Percentiles rank a stretch among this genome's conserved stretches.
These are phyloP conservation scores for Siniperca undulata DNA, from an alignment of 2,797 vertebrate species.

Conservation along the genomic window DNA sequence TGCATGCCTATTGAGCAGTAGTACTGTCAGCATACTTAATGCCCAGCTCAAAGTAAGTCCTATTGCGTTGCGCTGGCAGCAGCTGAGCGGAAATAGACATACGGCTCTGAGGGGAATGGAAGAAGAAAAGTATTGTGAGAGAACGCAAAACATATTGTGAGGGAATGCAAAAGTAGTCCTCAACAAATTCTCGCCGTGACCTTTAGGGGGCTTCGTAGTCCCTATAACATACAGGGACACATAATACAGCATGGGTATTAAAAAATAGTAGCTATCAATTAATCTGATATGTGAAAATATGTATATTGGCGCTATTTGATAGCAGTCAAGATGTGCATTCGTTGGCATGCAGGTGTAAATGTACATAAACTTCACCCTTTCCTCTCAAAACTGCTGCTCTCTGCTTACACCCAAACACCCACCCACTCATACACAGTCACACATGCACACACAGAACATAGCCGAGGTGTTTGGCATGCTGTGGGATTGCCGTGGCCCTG, in stretches of 20 bases:
- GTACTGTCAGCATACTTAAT: too few relatives aligned
- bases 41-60: too few relatives aligned
- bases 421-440: constrained; percentile 40
- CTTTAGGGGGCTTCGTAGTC: too few relatives aligned
- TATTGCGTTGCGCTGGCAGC: too few relatives aligned
- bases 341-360: background rate
- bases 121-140: too few relatives aligned
- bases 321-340: background rate
- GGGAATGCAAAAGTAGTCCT: too few relatives aligned
- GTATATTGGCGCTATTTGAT: background rate
- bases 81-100: too few relatives aligned
- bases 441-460: constrained; percentile 43
- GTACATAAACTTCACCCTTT: constrained; percentile 30
- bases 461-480: constrained; percentile 53
- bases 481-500: constrained; percentile 58
- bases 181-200: too few relatives aligned
- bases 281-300: background rate
- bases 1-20: too few relatives aligned
- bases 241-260: background rate
- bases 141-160: too few relatives aligned
- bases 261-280: background rate
- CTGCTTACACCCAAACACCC: constrained; percentile 47
- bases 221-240: background rate
- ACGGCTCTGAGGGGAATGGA: too few relatives aligned
- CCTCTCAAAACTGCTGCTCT: constrained; percentile 28